Conservation (phyloP, 2,113 vertebrate genomes). For the Rhabdornis inornatus region DNA sequence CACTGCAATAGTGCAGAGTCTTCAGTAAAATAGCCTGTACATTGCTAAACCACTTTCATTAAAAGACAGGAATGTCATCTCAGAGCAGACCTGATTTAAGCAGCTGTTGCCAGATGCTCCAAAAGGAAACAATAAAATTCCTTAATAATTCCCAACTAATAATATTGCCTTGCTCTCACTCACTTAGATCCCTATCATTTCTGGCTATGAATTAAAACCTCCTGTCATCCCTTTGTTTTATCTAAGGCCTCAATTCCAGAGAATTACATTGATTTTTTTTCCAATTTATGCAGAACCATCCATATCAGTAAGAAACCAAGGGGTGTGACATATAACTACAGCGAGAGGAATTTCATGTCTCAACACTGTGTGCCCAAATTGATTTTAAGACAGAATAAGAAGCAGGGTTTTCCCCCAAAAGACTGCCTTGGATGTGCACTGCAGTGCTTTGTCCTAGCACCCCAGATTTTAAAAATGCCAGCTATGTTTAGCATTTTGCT, state of each 20-base stretch:
- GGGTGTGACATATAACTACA: background rate
- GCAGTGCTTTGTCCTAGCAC: background rate
- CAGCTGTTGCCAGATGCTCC: background rate
- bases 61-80: background rate
- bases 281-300: background rate
- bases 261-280: background rate
- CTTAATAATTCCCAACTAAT: background rate
- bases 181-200: background rate
- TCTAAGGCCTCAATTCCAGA: background rate
- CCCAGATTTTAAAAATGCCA: slow-evolving; percentile 52
- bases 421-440: background rate
- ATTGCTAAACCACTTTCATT: background rate
- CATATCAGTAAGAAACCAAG: background rate
- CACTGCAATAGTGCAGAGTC: background rate
- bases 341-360: background rate
- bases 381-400: background rate
- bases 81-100: background rate
- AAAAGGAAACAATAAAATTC: background rate
- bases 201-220: background rate
- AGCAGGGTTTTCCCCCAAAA: rapidly evolving
- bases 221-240: background rate
- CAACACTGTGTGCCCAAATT: background rate
- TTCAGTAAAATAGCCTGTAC: background rate
- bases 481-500: slow-evolving; percentile 62
- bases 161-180: background rate